Percentiles rank a stretch among this genome's conserved stretches.
These are phyloP conservation scores for Bombus terrestris DNA, from an alignment of 1,140 invertebrate species.

Conservation along the genomic window DNA sequence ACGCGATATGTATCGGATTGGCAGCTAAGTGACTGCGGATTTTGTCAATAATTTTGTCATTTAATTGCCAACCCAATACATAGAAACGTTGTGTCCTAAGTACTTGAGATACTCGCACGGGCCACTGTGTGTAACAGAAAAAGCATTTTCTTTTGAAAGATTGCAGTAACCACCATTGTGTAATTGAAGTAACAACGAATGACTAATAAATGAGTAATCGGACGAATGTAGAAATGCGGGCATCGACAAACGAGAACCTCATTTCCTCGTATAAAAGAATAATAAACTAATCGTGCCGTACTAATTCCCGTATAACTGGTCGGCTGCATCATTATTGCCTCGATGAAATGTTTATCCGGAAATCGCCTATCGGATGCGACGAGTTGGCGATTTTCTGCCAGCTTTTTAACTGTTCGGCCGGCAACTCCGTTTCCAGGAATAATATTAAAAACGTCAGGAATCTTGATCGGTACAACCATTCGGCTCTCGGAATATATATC, in stretches of 20 bases:
- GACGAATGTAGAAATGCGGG: conserved; percentile 63
- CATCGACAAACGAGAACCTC: conserved; percentile 67
- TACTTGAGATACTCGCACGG: too few relatives aligned
- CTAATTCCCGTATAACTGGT: conserved; percentile 63
- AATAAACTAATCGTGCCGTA: conserved; percentile 72
- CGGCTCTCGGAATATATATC: background rate
- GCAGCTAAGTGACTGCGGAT: too few relatives aligned
- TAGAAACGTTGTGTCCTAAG: too few relatives aligned
- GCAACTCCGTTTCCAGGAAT: background rate
- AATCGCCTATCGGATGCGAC: conserved; percentile 10
- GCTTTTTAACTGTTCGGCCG: background rate
- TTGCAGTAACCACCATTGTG: conserved; percentile 33
- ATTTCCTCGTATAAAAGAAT: conserved; percentile 78
- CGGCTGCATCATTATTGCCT: conserved; percentile 62
- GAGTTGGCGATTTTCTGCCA: background rate
- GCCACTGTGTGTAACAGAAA: background rate
- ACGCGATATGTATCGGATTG: too few relatives aligned
- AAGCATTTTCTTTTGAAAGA: background rate
- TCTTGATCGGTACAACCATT: background rate
- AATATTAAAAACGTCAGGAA: background rate
- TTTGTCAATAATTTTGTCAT: too few relatives aligned
- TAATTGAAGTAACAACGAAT: conserved; percentile 80
- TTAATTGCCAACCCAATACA: too few relatives aligned
- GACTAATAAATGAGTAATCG: conserved; percentile 77
- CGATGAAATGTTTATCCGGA: conserved; percentile 67